Evolutionary conservation across 2,113 vertebrate genomes (phyloP).

Genomic region (Nibea coibor): DNA sequence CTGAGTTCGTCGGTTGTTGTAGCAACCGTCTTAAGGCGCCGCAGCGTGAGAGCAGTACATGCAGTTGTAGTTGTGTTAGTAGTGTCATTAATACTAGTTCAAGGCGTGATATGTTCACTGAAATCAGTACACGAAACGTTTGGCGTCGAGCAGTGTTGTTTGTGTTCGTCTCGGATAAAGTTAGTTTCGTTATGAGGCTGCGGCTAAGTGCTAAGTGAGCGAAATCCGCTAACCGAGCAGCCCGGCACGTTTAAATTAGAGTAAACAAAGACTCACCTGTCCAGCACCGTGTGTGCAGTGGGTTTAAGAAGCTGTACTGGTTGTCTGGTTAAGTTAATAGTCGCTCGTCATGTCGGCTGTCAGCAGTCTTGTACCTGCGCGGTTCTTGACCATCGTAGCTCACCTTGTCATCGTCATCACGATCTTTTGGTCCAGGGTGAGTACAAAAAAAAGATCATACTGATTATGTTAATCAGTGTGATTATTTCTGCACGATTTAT

Average conservation of each 20-base stretch:
- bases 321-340: background rate
- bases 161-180: background rate
- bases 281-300: background rate
- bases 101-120: background rate
- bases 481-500: too few relatives aligned
- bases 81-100: background rate
- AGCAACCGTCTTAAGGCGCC: conserved; percentile 59
- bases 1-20: conserved; percentile 64
- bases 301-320: background rate
- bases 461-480: too few relatives aligned
- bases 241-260: background rate
- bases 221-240: background rate
- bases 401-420: conserved; percentile 92
- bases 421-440: conserved; percentile 93
- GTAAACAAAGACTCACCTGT: background rate
- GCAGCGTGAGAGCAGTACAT: background rate
- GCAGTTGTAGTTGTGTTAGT: background rate
- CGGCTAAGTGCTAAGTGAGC: conserved; percentile 1
- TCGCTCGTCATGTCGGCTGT: conserved; percentile 81
- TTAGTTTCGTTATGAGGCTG: background rate
- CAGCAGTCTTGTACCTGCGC: conserved; percentile 86
- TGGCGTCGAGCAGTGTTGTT: background rate
- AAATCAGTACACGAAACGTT: background rate
- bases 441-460: conserved; percentile 7
- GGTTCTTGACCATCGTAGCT: conserved; percentile 89